These are phyloP conservation scores for Apis florea DNA, from an alignment of 1,140 invertebrate genomes.

Conservation along the genomic window DNA sequence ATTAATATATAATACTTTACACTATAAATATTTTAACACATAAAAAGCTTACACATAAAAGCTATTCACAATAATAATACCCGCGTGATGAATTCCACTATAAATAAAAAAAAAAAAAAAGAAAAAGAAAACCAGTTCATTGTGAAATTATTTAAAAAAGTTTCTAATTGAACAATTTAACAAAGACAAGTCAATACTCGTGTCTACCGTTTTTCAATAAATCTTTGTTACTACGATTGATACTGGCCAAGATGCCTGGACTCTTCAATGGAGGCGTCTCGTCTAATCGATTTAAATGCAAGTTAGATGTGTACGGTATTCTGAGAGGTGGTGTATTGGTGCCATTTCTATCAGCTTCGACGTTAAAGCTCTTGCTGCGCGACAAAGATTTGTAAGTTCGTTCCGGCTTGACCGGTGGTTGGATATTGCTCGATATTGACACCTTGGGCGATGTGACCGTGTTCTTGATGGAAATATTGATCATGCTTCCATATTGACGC, in stretches of 20 bases:
- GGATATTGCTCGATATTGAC: slow-evolving; percentile 62
- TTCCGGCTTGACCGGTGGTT: slow-evolving; percentile 85
- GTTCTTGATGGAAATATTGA: slow-evolving; percentile 89
- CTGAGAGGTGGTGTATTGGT: slow-evolving; percentile 73
- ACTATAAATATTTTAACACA: slow-evolving; percentile 3
- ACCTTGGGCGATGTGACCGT: slow-evolving; percentile 79
- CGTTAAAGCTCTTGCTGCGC: slow-evolving; percentile 92
- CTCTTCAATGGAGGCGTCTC: slow-evolving; percentile 89
- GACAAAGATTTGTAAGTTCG: slow-evolving; percentile 88
- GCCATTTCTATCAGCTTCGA: slow-evolving; percentile 81
- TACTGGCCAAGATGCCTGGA: slow-evolving; percentile 90
- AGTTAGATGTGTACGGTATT: slow-evolving; percentile 87
- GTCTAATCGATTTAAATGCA: slow-evolving; percentile 85
- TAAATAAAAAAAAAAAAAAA: not conserved
- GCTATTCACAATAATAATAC: not conserved
- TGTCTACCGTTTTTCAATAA: slow-evolving; percentile 80
- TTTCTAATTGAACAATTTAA: not conserved
- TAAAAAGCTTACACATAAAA: not conserved
- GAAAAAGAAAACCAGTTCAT: not conserved
- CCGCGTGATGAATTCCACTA: not conserved
- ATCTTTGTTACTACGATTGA: slow-evolving; percentile 90
- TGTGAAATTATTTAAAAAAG: not conserved
- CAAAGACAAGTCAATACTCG: slow-evolving; percentile 5
- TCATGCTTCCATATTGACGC: slow-evolving; percentile 84
- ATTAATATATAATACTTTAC: not conserved